Evolutionary conservation across 2,797 vertebrate species (phyloP).

Genomic region (Pachyuromys duprasi): DNA sequence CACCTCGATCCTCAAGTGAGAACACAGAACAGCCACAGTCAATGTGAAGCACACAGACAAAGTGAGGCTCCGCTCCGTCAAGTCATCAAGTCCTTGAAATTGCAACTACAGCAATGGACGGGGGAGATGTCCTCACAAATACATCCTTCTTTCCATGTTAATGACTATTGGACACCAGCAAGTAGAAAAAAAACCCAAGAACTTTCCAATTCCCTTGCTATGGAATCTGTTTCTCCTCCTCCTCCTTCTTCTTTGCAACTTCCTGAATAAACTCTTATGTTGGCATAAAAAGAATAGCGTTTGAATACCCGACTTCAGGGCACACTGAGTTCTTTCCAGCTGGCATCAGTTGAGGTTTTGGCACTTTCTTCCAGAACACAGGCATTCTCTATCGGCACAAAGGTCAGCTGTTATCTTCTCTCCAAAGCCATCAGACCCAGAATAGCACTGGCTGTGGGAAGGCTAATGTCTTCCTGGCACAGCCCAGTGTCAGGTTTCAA

Average conservation of each 20-base stretch:
- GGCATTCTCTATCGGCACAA: slow-evolving; percentile 64
- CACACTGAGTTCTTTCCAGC: slow-evolving; percentile 68
- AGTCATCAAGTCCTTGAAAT: slow-evolving; percentile 25
- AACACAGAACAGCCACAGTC: not conserved
- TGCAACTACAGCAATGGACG: not conserved
- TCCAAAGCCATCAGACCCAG: slow-evolving; percentile 78
- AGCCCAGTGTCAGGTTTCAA: slow-evolving; percentile 69
- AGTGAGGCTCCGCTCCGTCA: not conserved
- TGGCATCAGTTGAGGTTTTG: slow-evolving; percentile 73
- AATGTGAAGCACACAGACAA: not conserved
- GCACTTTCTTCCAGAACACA: slow-evolving; percentile 58
- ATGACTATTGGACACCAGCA: not conserved
- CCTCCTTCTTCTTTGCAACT: not conserved
- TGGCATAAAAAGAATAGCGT: slow-evolving; percentile 74
- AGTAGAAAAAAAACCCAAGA: not conserved
- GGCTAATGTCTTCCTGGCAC: slow-evolving; percentile 75
- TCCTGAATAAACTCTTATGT: slow-evolving; percentile 74
- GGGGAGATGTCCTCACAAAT: not conserved
- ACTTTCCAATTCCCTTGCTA: slow-evolving; percentile 55
- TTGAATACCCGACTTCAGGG: slow-evolving; percentile 71
- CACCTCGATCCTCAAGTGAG: not conserved
- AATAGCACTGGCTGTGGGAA: slow-evolving; percentile 65
- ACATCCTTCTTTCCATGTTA: not conserved
- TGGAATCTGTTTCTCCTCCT: not conserved
- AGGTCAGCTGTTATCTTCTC: slow-evolving; percentile 79